Evolutionary conservation across 2,113 vertebrate genomes (phyloP), one percentile per base, ranked within the genome.

Genomic region (Leucoraja erinaceus): DNA sequence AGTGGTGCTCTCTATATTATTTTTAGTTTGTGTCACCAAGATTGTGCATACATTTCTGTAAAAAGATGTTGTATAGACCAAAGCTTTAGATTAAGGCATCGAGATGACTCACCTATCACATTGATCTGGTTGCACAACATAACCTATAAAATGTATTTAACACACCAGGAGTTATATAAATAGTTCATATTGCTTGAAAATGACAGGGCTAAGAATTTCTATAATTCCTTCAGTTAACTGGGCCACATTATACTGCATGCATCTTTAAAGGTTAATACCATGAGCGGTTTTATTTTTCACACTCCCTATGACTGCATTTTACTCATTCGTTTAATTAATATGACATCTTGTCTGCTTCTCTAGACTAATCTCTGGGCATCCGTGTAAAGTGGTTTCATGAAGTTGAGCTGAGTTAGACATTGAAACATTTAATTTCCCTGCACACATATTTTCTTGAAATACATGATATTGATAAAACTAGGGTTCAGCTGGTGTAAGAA

Each of bases 181-280:
- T 84, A 31, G 56, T 63, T 86, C 56, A 25, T 63, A 61, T 86
- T 86, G 28, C 83, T 61, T 86, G 25, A 63, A 86, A 86, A 86
- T 86, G 56, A 4, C 54, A 63, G 33, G 25, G 28, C 56, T n/a
- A 61, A 14, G 56, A 47, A 86, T 86, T 86, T 86, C 83, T 63
- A 16, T 31, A 63, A 63, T 61, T 86, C 56, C 25, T 86, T 86
- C 28, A n/a, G 59, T 86, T 86, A 86, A 61, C 56, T 14, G 2
- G 59, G 25, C 11, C 12, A 63, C 14, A 31, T 63, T 86, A 86
- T 86, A n/a, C 59, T 28, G 10, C 56, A 63, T 31, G 4, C 56
- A 61, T 59, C 59, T n/a, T 63, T 86, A 86, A 84, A 86, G 83
- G 56, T 63, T 86, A 61, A 86, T 63, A 86, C 61, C n/a, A 14